phyloP scores from a whole-genome alignment of 1,140 invertebrate genomes.

The Forficula auricularia region DNA sequence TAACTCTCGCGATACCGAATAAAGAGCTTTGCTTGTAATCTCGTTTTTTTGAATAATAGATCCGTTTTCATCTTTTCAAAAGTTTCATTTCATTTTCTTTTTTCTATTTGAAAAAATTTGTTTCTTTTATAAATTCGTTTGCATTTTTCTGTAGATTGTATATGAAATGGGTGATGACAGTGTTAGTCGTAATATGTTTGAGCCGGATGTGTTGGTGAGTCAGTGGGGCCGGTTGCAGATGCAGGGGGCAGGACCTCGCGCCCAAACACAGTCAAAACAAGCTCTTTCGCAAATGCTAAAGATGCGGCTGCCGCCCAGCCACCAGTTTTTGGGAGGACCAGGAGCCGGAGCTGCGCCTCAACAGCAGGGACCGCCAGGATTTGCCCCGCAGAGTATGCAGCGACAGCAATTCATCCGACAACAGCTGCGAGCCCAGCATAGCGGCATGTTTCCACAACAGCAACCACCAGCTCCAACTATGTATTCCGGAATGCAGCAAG shows the following conservation, averaged over 20 bases:
- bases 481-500: constrained; percentile 38
- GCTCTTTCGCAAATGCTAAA: constrained; percentile 72
- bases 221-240: neutral
- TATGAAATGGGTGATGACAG: too few species aligned
- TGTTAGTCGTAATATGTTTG: too few species aligned
- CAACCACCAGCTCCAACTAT: constrained; percentile 15
- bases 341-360: constrained; percentile 26
- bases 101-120: too few species aligned
- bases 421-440: constrained; percentile 29
- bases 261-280: constrained; percentile 57
- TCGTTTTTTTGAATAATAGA: too few species aligned
- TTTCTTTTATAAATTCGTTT: too few species aligned
- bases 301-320: constrained; percentile 32
- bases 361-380: constrained; percentile 17
- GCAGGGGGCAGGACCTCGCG: constrained; percentile 34
- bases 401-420: constrained; percentile 31
- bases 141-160: too few species aligned
- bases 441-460: constrained; percentile 26
- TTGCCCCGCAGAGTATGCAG: constrained; percentile 28
- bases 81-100: too few species aligned
- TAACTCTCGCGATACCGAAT: too few species aligned
- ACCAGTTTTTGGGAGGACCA: constrained; percentile 29
- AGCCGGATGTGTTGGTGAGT: constrained; percentile 5
- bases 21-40: too few species aligned
- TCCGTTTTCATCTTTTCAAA: too few species aligned